These are phyloP conservation scores for Sander vitreus DNA, from an alignment of 2,113 vertebrate species.

Conservation along the genomic window DNA sequence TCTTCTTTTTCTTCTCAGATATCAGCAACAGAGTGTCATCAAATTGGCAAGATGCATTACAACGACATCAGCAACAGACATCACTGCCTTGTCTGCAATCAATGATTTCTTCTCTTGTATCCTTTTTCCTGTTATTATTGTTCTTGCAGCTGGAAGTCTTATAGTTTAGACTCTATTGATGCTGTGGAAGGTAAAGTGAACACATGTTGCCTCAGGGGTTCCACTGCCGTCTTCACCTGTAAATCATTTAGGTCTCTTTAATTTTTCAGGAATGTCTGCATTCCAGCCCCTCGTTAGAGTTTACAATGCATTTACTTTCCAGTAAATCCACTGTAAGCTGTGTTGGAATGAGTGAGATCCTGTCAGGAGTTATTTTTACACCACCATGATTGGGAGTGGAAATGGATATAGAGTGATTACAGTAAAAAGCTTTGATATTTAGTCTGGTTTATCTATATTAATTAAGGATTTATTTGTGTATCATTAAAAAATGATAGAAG, in stretches of 20 bases:
- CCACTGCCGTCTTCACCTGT: conserved; percentile 55
- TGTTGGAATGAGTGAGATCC: conserved; percentile 12
- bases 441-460: neutral
- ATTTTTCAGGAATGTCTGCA: conserved; percentile 73
- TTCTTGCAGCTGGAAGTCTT: conserved; percentile 25
- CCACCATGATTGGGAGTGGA: conserved; percentile 26
- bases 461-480: neutral
- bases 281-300: conserved; percentile 64
- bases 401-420: conserved; percentile 20
- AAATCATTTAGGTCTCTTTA: conserved; percentile 66
- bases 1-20: conserved; percentile 77
- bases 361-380: conserved; percentile 27
- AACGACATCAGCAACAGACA: conserved; percentile 76
- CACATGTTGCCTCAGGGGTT: conserved; percentile 31
- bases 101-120: conserved; percentile 93
- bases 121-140: conserved; percentile 76
- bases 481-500: neutral
- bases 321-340: conserved; percentile 58
- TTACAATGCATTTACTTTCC: conserved; percentile 64
- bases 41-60: conserved; percentile 77
- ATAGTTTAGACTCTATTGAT: conserved; percentile 5
- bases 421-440: neutral
- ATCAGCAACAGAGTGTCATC: conserved; percentile 82
- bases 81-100: conserved; percentile 88
- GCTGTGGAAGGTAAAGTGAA: conserved; percentile 18